Evolutionary conservation across 2,113 vertebrate genomes (phyloP).

Genomic region (Copsychus sechellarum): DNA sequence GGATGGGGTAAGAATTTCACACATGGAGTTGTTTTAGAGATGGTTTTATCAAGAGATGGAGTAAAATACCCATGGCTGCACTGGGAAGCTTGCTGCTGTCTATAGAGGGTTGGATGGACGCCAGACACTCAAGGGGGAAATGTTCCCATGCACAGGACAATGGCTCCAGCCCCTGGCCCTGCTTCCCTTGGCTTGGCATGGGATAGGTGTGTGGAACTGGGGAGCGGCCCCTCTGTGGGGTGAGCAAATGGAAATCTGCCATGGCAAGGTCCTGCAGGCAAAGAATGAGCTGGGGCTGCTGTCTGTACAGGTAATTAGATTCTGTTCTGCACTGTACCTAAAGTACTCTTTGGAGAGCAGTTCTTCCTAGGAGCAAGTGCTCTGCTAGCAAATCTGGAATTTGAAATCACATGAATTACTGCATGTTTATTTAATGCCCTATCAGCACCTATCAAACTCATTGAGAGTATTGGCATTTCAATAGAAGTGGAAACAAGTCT

Average conservation of each 20-base stretch:
- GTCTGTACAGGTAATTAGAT: not conserved
- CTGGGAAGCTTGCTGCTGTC: fast-evolving
- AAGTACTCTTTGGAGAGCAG: not conserved
- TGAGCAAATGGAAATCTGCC: not conserved
- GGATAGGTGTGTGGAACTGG: fast-evolving
- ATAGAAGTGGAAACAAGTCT: not conserved
- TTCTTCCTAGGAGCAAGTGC: not conserved
- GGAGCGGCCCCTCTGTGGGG: not conserved
- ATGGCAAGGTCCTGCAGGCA: not conserved
- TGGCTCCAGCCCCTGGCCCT: not conserved
- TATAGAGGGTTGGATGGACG: fast-evolving
- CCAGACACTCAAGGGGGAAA: not conserved
- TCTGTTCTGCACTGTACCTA: not conserved
- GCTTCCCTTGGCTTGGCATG: fast-evolving
- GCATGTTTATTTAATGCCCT: not conserved
- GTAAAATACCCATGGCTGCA: not conserved
- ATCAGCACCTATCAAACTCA: not conserved
- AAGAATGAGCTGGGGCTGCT: not conserved
- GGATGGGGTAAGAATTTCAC: not conserved
- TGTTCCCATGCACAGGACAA: not conserved
- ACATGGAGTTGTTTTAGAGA: not conserved
- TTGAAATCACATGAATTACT: not conserved
- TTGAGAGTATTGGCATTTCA: not conserved
- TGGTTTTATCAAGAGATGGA: not conserved
- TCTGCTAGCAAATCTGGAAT: not conserved